Percentiles rank a stretch among this genome's conserved stretches.
Evolutionary conservation across 2,113 vertebrate species (phyloP).

Genomic region (Diphyllodes magnificus): DNA sequence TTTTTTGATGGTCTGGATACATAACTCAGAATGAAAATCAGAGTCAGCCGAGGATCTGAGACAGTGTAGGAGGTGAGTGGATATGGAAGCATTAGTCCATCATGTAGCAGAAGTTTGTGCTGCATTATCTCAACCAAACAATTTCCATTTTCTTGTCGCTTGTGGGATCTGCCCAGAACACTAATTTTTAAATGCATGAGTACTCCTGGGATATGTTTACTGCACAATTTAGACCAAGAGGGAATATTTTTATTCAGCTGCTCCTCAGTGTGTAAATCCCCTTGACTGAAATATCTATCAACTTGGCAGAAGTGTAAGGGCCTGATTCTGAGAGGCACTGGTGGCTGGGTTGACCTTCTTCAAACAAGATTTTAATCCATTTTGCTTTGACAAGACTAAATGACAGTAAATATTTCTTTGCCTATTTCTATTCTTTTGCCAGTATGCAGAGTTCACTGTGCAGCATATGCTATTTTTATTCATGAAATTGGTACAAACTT

Average conservation of each 20-base stretch:
- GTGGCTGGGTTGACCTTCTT: background rate
- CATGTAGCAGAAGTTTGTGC: background rate
- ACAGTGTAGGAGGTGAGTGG: background rate
- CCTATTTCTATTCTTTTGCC: background rate
- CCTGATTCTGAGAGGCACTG: background rate
- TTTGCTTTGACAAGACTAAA: background rate
- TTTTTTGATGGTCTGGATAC: background rate
- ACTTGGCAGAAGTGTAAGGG: background rate
- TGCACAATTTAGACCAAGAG: background rate
- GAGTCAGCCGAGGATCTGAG: background rate
- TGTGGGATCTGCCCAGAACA: background rate
- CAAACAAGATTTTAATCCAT: background rate
- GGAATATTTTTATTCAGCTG: background rate
- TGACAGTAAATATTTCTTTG: background rate
- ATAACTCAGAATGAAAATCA: background rate
- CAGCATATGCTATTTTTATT: background rate
- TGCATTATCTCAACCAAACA: background rate
- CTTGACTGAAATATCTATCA: background rate
- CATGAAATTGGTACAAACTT: background rate
- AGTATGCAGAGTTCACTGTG: background rate
- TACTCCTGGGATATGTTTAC: background rate
- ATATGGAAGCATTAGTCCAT: background rate
- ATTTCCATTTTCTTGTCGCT: background rate
- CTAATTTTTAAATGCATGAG: background rate
- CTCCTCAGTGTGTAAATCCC: background rate